Percentiles rank a stretch among this genome's conserved stretches.
Evolutionary conservation across 2,888 invertebrate species (phyloP).

Genomic region (Orchesella flavescens): DNA sequence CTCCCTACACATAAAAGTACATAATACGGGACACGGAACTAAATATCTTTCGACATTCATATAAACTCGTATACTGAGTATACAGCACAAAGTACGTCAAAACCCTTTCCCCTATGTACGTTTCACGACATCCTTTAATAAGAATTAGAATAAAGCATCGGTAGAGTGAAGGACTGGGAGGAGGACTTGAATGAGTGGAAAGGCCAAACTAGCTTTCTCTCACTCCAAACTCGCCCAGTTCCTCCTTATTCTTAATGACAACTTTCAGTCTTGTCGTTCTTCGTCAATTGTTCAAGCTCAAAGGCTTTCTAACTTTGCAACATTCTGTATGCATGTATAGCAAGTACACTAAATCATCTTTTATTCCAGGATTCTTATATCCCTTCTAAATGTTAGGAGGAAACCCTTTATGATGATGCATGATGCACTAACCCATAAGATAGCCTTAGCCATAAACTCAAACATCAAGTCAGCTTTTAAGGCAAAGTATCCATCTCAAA

Average conservation of each 20-base stretch:
- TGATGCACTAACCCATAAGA: slow-evolving; percentile 31
- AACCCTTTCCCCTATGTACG: not conserved
- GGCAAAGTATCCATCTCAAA: slow-evolving; percentile 52
- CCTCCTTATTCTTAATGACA: slow-evolving; percentile 49
- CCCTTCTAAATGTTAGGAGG: slow-evolving; percentile 30
- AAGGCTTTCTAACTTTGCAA: slow-evolving; percentile 46
- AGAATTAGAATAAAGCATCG: slow-evolving; percentile 52
- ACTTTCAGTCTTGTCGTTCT: slow-evolving; percentile 49
- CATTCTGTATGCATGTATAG: slow-evolving; percentile 38
- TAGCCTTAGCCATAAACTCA: slow-evolving; percentile 31
- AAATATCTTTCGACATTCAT: too few relatives aligned
- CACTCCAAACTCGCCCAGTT: slow-evolving; percentile 22
- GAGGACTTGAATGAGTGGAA: slow-evolving; percentile 16
- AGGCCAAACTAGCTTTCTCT: slow-evolving; percentile 45
- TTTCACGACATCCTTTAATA: slow-evolving; percentile 46
- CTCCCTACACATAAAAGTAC: too few relatives aligned
- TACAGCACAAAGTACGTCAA: not conserved
- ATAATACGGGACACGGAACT: too few relatives aligned
- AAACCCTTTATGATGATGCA: slow-evolving; percentile 37
- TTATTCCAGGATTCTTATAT: slow-evolving; percentile 42
- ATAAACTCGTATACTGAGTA: not conserved
- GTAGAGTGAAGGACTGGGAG: not conserved
- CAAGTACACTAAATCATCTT: slow-evolving; percentile 53
- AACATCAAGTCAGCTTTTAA: slow-evolving; percentile 47
- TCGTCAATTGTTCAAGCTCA: slow-evolving; percentile 46